Conservation (phyloP, 2,113 vertebrate genomes). For the Boleophthalmus pectinirostris region DNA sequence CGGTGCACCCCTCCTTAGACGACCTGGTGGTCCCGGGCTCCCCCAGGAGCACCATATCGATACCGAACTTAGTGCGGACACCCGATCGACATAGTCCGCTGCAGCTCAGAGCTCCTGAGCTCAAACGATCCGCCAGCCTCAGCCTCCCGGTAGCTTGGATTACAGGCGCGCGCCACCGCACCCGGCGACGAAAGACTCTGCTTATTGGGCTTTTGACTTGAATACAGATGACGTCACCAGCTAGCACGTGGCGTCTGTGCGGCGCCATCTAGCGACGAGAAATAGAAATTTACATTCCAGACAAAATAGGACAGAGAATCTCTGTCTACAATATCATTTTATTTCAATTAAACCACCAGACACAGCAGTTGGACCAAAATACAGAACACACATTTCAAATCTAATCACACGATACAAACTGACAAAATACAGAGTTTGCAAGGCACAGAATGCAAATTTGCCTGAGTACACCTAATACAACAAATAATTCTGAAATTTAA, state of each 20-base stretch:
- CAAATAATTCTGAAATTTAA: too few relatives aligned
- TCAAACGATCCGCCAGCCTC: slow-evolving; percentile 57
- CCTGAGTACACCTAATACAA: too few relatives aligned
- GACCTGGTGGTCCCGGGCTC: slow-evolving; percentile 55
- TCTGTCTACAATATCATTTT: too few relatives aligned
- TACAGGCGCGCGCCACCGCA: slow-evolving; percentile 58
- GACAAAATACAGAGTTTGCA: too few relatives aligned
- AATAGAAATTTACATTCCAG: background rate
- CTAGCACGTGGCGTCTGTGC: background rate
- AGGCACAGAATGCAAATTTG: too few relatives aligned
- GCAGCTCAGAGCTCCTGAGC: slow-evolving; percentile 58
- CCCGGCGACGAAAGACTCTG: slow-evolving; percentile 15
- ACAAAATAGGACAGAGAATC: too few relatives aligned
- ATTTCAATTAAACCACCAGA: too few relatives aligned
- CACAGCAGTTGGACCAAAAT: too few relatives aligned
- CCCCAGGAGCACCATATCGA: slow-evolving; percentile 55
- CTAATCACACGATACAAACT: too few relatives aligned
- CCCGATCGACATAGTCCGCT: slow-evolving; percentile 54
- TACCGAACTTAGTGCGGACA: slow-evolving; percentile 56
- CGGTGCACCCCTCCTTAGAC: slow-evolving; percentile 57
- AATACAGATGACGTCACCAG: background rate
- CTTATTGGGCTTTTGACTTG: background rate
- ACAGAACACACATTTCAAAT: too few relatives aligned
- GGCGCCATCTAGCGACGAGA: background rate
- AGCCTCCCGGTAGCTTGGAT: slow-evolving; percentile 58